A percentile compares a stretch with the other conserved stretches of the same genome.
Evolutionary conservation across 1,140 invertebrate genomes (phyloP).

Genomic region (Neomicropteryx cornuta): DNA sequence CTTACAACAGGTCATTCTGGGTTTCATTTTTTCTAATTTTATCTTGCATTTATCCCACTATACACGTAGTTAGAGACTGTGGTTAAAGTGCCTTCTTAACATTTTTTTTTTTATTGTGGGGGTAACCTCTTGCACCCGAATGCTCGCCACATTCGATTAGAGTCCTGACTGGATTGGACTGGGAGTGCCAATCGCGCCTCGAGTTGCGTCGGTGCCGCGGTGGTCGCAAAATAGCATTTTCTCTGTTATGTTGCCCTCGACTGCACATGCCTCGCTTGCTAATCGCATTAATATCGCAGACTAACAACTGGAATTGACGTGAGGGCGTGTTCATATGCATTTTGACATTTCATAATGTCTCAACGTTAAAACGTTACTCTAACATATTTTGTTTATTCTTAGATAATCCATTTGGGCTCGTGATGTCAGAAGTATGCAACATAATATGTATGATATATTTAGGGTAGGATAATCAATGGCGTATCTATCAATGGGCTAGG

Average conservation of each 20-base stretch:
- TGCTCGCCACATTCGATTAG: not conserved
- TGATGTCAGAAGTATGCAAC: not conserved
- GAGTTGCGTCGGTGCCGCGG: not conserved
- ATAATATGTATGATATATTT: conserved; percentile 1
- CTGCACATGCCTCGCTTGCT: no score
- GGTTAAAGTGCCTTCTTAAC: not conserved
- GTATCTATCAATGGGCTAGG: no score
- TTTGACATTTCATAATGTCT: not conserved
- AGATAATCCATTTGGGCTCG: not conserved
- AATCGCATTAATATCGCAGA: no score
- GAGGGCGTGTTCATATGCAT: conserved; percentile 1
- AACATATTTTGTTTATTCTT: not conserved
- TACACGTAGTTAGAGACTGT: conserved; percentile 10
- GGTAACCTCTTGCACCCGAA: not conserved
- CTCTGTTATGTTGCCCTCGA: no score
- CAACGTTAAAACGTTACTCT: not conserved
- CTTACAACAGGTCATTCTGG: conserved; percentile 1
- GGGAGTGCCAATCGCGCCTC: not conserved
- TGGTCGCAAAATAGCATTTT: conserved; percentile 9
- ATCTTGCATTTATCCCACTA: no score
- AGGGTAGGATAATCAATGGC: no score
- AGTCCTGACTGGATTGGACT: not conserved
- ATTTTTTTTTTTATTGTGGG: not conserved
- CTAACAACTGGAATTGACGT: conserved; percentile 7
- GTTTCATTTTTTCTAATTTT: conserved; percentile 1